Base-by-base conservation (phyloP, 37 sponge, comb jelly and placozoan genomes). In the Corticium candelabrum region DNA sequence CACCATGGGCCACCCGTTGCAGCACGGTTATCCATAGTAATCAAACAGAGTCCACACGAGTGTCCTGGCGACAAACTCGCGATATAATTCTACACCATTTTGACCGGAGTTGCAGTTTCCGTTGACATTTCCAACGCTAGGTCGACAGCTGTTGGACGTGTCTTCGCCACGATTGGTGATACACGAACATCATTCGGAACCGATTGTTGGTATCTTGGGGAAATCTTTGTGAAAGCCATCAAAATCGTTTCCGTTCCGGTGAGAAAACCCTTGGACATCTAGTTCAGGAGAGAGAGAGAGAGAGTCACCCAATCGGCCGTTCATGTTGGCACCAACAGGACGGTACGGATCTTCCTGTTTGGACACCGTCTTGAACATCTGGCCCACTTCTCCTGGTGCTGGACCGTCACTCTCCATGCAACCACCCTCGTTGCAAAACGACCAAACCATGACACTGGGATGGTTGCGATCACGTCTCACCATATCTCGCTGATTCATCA, bases 401-500 rank as follows among this genome's bases (percentile, higher is more conserved):
- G 37, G 71, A 7, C 31, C 41, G 41, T 41, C 33, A 2, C 32
- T 40, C 35, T 11, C 72, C 41, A 67, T 11, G 67, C 86, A 86
- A 21, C 83, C 87, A 3, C 41, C 87, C 37, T 86, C 83, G 73
- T 86, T 86, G 74, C 87, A 82, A 62, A 86, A 82, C 1, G 87
- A 86, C 87, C 87, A 86, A 32, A 33, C 68, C 80, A 86, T 82
- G 41, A 86, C 69, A 31, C 83, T 78, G n/a, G 87, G 87, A 82
- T 86, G 87, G 74, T 86, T 86, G 15, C 87, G 82, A 78, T 86
- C 87, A 32, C 87, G 74, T 36, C 37, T 82, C 67, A 86, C 87
- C 87, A 86, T 86, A 78, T 81, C 82, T 40, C 74, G 39, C 37
- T 86, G 74, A 21, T 7, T 15, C 5, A 74, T 37, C 1, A 86